Percentiles rank a stretch among this genome's conserved stretches.
phyloP scores from a whole-genome alignment of 1,140 invertebrate genomes.

The Bombus terrestris region DNA sequence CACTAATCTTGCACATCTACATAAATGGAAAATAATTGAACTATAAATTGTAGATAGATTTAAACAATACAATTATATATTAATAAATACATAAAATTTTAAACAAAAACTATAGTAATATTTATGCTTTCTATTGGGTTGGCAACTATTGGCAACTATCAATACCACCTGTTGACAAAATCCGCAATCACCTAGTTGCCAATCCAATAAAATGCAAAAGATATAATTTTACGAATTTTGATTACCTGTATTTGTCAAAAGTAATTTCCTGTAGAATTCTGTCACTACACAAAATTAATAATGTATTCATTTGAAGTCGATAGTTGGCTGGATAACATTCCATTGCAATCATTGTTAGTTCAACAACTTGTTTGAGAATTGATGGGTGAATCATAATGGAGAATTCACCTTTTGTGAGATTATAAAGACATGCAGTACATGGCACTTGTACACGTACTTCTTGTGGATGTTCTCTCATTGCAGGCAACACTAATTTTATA shows the following conservation, averaged over 20 bases:
- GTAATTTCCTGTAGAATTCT: conserved; percentile 90
- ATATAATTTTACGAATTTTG: conserved; percentile 38
- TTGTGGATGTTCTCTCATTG: conserved; percentile 87
- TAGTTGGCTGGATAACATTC: conserved; percentile 88
- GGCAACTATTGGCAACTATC: too few relatives aligned
- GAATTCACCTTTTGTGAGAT: conserved; percentile 88
- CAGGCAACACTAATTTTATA: conserved; percentile 87
- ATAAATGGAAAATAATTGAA: conserved; percentile 27
- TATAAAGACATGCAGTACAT: conserved; percentile 91
- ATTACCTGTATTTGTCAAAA: conserved; percentile 87
- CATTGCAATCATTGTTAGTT: conserved; percentile 89
- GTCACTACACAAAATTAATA: conserved; percentile 91
- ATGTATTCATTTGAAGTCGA: conserved; percentile 90
- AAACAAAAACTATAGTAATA: conserved; percentile 10
- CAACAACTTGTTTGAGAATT: conserved; percentile 87
- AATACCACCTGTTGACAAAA: too few relatives aligned
- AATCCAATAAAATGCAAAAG: too few relatives aligned
- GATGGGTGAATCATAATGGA: conserved; percentile 87
- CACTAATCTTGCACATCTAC: conserved; percentile 88
- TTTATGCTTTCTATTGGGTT: too few relatives aligned
- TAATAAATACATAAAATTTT: background rate
- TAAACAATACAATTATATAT: conserved; percentile 4
- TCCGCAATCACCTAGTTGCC: too few relatives aligned
- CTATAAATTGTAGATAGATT: background rate
- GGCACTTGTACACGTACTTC: conserved; percentile 90